A percentile compares a stretch with the other conserved stretches of the same genome.
phyloP scores from a whole-genome alignment of 2,797 vertebrate species.

The Presbytis comata region DNA sequence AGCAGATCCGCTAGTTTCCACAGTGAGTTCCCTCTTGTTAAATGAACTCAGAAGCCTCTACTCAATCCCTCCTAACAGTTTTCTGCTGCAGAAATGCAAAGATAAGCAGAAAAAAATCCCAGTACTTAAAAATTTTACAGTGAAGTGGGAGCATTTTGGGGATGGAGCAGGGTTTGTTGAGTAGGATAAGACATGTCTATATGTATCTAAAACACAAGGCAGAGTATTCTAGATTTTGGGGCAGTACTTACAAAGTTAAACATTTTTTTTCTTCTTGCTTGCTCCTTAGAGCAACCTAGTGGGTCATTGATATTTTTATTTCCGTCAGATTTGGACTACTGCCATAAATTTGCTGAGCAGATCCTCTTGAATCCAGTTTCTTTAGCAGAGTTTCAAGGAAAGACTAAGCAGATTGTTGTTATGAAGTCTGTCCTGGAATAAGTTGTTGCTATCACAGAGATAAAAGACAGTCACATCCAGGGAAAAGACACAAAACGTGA shows the following conservation, averaged over 20 bases:
- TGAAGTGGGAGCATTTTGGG: not conserved
- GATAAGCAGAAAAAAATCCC: not conserved
- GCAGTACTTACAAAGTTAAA: not conserved
- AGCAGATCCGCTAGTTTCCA: not conserved
- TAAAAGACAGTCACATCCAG: not conserved
- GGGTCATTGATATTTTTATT: conserved; percentile 11
- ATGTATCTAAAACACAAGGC: not conserved
- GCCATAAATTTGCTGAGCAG: not conserved
- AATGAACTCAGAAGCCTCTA: not conserved
- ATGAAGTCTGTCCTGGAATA: not conserved
- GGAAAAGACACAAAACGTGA: not conserved
- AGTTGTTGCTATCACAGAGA: not conserved
- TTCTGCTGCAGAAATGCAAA: not conserved
- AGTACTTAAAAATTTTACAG: not conserved
- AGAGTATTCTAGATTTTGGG: not conserved
- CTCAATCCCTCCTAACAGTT: not conserved
- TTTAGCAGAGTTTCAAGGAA: not conserved
- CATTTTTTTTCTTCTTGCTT: not conserved
- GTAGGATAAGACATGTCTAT: not conserved
- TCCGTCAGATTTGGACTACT: not conserved
- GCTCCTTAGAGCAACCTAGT: not conserved
- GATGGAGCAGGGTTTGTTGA: not conserved
- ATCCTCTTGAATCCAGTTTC: not conserved
- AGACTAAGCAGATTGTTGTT: not conserved
- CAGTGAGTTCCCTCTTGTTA: not conserved